Conservation (phyloP, 2,797 vertebrate species). For the Spinibarbus caldwelli region DNA sequence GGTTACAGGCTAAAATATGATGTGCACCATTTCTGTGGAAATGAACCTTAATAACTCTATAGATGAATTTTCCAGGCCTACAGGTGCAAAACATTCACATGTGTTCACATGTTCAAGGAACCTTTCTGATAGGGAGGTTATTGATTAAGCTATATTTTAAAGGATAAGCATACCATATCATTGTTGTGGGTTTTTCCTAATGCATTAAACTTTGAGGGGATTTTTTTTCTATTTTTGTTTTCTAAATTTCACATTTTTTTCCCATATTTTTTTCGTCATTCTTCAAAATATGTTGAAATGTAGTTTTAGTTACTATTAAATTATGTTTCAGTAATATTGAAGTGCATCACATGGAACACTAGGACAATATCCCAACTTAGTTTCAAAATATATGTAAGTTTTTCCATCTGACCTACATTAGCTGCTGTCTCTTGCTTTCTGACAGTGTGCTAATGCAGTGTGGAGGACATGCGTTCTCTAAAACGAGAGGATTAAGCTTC, state of each 20-base stretch:
- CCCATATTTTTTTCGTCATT: not conserved
- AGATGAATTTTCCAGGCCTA: not conserved
- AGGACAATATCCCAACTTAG: not conserved
- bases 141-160: not conserved
- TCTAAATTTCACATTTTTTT: too few relatives aligned
- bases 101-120: not conserved
- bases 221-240: too few relatives aligned
- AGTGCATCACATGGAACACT: too few relatives aligned
- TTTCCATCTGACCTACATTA: constrained; percentile 44
- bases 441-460: constrained; percentile 37
- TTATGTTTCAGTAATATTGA: not conserved
- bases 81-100: not conserved
- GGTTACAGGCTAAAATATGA: constrained; percentile 40
- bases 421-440: constrained; percentile 25
- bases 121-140: not conserved
- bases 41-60: not conserved
- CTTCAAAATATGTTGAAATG: not conserved
- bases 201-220: not conserved
- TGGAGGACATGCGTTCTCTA: constrained; percentile 33
- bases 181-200: not conserved
- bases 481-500: constrained; percentile 19
- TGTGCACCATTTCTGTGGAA: constrained; percentile 13
- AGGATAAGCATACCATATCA: not conserved
- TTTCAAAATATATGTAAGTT: constrained; percentile 24
- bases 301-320: not conserved